Evolutionary conservation across 2,888 invertebrate genomes (phyloP).

Genomic region (Apotomis betuletana): DNA sequence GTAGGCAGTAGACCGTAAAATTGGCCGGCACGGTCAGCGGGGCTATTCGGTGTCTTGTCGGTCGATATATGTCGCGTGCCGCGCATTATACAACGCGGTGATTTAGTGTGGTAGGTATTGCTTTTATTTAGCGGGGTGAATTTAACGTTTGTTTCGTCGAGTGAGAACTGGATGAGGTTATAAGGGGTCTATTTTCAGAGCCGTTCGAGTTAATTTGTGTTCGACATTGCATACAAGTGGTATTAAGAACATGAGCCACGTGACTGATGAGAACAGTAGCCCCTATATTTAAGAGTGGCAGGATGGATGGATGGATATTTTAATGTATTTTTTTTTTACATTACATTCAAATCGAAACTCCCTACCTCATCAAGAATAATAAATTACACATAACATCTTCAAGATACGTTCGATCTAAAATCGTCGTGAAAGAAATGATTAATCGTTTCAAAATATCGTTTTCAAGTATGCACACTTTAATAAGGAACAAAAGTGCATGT

Average conservation of each 20-base stretch:
- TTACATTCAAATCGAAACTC: neutral
- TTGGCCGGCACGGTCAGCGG: constrained; percentile 74
- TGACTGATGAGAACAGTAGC: too few relatives aligned
- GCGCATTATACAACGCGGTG: constrained; percentile 23
- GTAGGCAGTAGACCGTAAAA: constrained; percentile 77
- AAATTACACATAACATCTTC: constrained; percentile 44
- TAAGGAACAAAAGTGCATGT: constrained; percentile 51
- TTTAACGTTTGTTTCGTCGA: constrained; percentile 8
- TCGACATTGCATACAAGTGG: neutral
- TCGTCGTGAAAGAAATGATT: constrained; percentile 49
- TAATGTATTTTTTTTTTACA: neutral
- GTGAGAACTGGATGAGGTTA: constrained; percentile 1
- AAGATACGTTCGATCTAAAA: constrained; percentile 50
- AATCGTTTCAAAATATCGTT: constrained; percentile 51
- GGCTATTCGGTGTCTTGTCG: constrained; percentile 64
- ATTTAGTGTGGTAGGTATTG: constrained; percentile 21
- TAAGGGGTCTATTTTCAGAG: neutral
- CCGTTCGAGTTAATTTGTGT: neutral
- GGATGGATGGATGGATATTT: too few relatives aligned
- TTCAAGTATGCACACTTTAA: constrained; percentile 55
- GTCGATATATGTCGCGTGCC: constrained; percentile 31
- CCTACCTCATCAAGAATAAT: neutral
- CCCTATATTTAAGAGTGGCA: too few relatives aligned
- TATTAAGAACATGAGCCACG: neutral
- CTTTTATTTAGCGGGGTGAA: constrained; percentile 11